Evolutionary conservation across 2,113 vertebrate genomes (phyloP), one percentile per base, ranked within the genome.

Genomic region (Protomyctophum bolini): DNA sequence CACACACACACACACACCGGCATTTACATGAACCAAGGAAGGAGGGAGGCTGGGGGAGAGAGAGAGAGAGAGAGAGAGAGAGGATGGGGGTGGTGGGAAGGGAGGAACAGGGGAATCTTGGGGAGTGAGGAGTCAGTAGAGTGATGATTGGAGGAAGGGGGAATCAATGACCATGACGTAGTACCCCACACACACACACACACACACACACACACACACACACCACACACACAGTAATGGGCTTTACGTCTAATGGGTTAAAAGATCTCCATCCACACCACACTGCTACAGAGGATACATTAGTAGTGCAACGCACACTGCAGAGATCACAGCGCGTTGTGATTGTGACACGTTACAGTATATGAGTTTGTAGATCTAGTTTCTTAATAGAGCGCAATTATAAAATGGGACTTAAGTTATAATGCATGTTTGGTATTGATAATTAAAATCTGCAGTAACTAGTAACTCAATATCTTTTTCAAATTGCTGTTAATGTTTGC

Each of bases 11-110:
- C 33, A 33, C 33, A 0, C 55, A 41, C 78, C 78, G 66, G 73
- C 66, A 81, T 83, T 91, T 90, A 75, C 86, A 79, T 83, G 86
- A 87, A 70, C 21, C 73, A 75, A 81, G 85, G 76, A 89, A 79
- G 81, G 68, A 76, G 80, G 55, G 63, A 79, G 80, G 70, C 15
- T 58, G 33, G 10, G 12, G 41, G 58, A 67, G 66, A 15, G 68
- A 66, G 85, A 76, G 60, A 63, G 68, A 77, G 72, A 64, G 64
- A 33, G 73, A 6, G 21, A 76, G 68, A 75, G 45, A 60, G 52
- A 33, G 65, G 57, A 60, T 11, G 0, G 12, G 12, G 58, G 71
- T 6, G 10, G 49, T 6, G 10, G 49, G 64, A 70, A 57, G n/a
- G 33, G 41, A 65, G 46, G 33, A 51, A 59, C 29, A 7, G 64